Evolutionary conservation across 2,113 vertebrate genomes (phyloP).

Genomic region (Phalacrocorax brasilianus): DNA sequence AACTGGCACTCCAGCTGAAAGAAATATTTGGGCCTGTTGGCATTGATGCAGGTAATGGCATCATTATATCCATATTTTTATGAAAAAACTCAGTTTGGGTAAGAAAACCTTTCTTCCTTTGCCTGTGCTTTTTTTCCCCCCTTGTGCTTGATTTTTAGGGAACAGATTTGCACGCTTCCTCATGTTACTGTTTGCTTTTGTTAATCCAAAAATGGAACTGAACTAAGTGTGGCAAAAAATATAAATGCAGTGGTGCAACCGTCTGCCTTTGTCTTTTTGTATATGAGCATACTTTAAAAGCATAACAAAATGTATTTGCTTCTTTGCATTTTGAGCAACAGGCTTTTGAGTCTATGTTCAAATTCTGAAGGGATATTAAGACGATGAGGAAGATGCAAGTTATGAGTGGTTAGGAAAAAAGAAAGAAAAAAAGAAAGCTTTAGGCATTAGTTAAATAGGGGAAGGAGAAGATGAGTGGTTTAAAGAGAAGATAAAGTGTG

Average conservation of each 20-base stretch:
- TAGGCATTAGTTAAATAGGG: not conserved
- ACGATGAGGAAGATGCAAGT: not conserved
- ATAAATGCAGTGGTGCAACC: not conserved
- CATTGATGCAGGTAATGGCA: constrained; percentile 86
- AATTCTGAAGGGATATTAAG: not conserved
- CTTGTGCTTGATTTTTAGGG: not conserved
- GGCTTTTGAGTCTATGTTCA: not conserved
- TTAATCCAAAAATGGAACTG: not conserved
- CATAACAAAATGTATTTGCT: not conserved
- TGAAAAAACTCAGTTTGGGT: not conserved
- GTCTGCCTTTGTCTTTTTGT: not conserved
- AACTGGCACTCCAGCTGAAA: constrained; percentile 90
- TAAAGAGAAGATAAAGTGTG: not conserved
- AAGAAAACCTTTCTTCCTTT: not conserved
- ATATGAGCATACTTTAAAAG: not conserved
- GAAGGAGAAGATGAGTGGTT: not conserved
- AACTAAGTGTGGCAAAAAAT: not conserved
- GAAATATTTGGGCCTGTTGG: constrained; percentile 97
- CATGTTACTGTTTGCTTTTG: not conserved
- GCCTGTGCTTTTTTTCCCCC: not conserved
- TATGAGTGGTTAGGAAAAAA: not conserved
- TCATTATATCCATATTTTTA: not conserved
- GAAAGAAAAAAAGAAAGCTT: not conserved
- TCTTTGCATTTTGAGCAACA: not conserved
- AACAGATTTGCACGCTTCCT: not conserved